These are phyloP conservation scores for Arizona elegans DNA, from an alignment of 2,113 vertebrate genomes.

Conservation along the genomic window DNA sequence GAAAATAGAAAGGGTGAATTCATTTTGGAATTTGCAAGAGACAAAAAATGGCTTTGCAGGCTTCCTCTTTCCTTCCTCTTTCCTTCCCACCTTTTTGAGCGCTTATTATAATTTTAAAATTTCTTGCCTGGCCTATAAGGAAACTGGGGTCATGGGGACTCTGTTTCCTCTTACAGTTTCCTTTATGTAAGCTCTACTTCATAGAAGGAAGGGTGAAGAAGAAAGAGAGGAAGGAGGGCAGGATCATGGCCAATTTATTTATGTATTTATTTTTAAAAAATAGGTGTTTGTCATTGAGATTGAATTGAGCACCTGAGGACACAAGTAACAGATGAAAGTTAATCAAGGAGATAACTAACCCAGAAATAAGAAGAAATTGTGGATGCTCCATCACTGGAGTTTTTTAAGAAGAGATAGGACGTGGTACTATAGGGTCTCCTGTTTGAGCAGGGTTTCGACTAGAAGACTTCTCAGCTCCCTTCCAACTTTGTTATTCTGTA, in stretches of 20 bases:
- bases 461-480: background rate
- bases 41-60: background rate
- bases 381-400: background rate
- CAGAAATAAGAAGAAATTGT: background rate
- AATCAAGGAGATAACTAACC: background rate
- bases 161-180: background rate
- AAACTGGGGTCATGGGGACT: background rate
- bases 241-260: background rate
- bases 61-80: background rate
- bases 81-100: background rate
- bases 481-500: background rate
- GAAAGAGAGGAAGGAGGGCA: background rate
- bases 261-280: background rate
- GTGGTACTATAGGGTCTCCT: background rate
- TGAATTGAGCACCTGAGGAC: background rate
- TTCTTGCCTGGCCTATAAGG: background rate
- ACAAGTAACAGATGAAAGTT: background rate
- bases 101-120: background rate
- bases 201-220: background rate
- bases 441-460: background rate
- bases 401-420: background rate
- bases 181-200: background rate
- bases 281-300: background rate
- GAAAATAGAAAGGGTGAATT: background rate
- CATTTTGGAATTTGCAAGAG: background rate